Evolutionary conservation across 2,797 vertebrate genomes (phyloP).

Genomic region (Epinephelus coioides): DNA sequence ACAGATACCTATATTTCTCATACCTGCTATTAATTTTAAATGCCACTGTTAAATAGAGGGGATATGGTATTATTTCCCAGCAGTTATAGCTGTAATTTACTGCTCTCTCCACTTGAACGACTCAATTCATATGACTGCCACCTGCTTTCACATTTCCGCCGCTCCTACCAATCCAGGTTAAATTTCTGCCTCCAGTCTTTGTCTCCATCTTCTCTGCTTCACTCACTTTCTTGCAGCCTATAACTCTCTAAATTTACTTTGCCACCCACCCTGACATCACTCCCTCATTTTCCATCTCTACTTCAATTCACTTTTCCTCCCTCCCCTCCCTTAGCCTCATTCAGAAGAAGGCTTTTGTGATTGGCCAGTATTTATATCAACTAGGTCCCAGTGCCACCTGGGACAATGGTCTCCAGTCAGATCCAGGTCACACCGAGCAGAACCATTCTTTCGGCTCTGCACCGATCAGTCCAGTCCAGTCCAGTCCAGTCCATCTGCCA

Average conservation of each 20-base stretch:
- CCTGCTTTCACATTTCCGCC: slow-evolving; percentile 3
- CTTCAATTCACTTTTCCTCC: slow-evolving; percentile 62
- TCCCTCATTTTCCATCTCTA: slow-evolving; percentile 56
- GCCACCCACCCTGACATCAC: slow-evolving; percentile 58
- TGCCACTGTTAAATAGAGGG: slow-evolving; percentile 10
- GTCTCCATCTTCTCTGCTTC: slow-evolving; percentile 28
- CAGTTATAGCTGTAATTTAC: slow-evolving; percentile 12
- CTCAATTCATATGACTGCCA: neutral
- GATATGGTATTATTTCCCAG: neutral
- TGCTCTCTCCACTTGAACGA: neutral
- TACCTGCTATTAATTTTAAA: slow-evolving; percentile 5
- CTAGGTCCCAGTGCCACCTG: slow-evolving; percentile 89
- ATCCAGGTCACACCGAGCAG: slow-evolving; percentile 82
- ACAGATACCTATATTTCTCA: slow-evolving; percentile 31
- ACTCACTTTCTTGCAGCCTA: slow-evolving; percentile 24
- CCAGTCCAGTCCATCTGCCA: slow-evolving; percentile 65
- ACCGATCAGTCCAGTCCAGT: slow-evolving; percentile 62
- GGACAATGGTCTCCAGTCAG: slow-evolving; percentile 85
- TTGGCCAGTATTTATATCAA: slow-evolving; percentile 91
- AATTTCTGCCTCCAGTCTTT: slow-evolving; percentile 32
- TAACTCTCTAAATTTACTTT: slow-evolving; percentile 56
- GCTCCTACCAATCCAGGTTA: slow-evolving; percentile 30
- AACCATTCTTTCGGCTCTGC: slow-evolving; percentile 66
- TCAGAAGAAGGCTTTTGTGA: slow-evolving; percentile 81
- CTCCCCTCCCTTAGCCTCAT: slow-evolving; percentile 79